Percentiles rank a stretch among this genome's conserved stretches.
Evolutionary conservation across 2,113 vertebrate genomes (phyloP).

Genomic region (Ophiodon elongatus): DNA sequence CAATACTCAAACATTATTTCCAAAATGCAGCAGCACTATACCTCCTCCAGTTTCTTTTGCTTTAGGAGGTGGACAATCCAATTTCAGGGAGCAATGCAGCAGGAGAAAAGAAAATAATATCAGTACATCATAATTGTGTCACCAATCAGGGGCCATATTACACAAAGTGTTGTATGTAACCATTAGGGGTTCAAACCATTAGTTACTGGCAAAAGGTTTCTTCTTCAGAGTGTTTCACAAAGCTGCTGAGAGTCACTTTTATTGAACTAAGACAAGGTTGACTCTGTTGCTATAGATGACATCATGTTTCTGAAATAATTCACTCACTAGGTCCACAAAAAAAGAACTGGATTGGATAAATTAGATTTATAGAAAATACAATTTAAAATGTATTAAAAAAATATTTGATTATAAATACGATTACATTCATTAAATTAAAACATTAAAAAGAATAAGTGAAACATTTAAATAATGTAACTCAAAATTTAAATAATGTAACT

Average conservation of each 20-base stretch:
- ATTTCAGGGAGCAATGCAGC: not conserved
- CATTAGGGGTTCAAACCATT: not conserved
- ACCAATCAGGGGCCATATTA: not conserved
- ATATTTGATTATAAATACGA: not conserved
- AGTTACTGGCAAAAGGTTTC: not conserved
- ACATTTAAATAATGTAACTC: not conserved
- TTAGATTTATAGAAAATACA: not conserved
- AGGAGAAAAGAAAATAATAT: constrained; percentile 26
- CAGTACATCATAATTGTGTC: not conserved
- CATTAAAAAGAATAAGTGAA: not conserved
- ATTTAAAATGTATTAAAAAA: not conserved
- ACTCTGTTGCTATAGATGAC: not conserved
- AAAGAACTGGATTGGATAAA: not conserved
- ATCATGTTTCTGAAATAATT: not conserved
- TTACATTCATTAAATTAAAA: not conserved
- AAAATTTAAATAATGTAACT: not conserved
- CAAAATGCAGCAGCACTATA: constrained; percentile 43
- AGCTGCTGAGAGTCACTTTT: not conserved
- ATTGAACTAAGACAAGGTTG: not conserved
- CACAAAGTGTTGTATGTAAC: not conserved
- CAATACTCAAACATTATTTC: not conserved
- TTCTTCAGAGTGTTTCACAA: not conserved
- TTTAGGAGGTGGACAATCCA: constrained; percentile 25
- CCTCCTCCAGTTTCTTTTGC: constrained; percentile 81
- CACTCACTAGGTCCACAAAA: not conserved